A percentile compares a stretch with the other conserved stretches of the same genome.
Conservation (phyloP, 2,113 vertebrate genomes). For the Tenebrosternarchus preto region DNA sequence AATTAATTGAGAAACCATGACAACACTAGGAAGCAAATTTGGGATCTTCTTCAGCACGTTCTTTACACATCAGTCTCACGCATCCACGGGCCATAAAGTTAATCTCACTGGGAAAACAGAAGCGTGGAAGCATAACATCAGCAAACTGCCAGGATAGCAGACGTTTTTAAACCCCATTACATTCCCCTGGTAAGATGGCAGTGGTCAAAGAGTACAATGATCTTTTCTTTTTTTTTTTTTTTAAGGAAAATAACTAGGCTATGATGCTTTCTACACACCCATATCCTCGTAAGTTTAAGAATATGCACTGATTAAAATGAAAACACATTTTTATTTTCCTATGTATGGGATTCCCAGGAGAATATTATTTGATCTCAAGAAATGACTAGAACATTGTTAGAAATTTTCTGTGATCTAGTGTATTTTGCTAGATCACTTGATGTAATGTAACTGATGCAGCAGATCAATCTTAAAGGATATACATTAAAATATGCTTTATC, state of each 20-base stretch:
- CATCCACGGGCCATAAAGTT: no score
- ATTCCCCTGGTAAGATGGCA: not conserved
- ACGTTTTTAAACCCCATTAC: not conserved
- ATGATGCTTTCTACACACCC: not conserved
- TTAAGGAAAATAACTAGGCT: not conserved
- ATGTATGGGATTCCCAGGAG: no score
- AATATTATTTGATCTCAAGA: not conserved
- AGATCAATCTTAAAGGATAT: not conserved
- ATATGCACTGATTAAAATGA: not conserved
- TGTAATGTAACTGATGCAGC: not conserved
- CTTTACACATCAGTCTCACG: no score
- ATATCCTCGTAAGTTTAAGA: no score
- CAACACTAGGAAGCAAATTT: no score
- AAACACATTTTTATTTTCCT: not conserved
- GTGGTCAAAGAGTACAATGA: not conserved
- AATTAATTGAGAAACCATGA: no score
- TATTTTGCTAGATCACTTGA: not conserved
- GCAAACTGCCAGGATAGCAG: not conserved
- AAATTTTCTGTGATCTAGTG: not conserved
- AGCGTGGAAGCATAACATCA: no score
- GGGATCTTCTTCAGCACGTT: no score
- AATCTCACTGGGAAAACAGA: no score
- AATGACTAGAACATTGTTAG: not conserved
- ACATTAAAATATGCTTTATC: not conserved
- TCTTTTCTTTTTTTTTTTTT: constrained; percentile 3